phyloP scores from a whole-genome alignment of 2,888 invertebrate genomes.

The Protonemura montana region DNA sequence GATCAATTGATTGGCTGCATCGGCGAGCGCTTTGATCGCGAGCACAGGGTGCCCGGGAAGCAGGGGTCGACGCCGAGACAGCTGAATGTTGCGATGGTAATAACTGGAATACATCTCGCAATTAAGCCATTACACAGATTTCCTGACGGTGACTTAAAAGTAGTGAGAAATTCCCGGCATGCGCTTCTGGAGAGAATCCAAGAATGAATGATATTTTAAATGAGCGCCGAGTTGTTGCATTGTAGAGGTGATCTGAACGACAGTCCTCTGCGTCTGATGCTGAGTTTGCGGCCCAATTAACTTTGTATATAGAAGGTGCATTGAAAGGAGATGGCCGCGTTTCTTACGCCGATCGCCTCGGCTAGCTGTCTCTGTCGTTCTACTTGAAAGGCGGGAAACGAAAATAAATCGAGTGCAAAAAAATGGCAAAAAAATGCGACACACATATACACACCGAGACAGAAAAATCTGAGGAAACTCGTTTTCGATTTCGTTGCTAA shows the following conservation, averaged over 20 bases:
- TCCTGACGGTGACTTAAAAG: not conserved
- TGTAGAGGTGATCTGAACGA: conserved; percentile 22
- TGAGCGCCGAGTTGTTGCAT: not conserved
- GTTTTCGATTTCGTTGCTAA: conserved; percentile 62
- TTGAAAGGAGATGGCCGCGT: conserved; percentile 24
- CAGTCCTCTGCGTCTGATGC: not conserved
- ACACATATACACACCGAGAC: not conserved
- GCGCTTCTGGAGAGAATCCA: not conserved
- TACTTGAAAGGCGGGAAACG: conserved; percentile 37
- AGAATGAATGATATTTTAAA: not conserved
- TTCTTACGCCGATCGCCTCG: conserved; percentile 18
- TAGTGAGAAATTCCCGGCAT: not conserved
- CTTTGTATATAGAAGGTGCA: conserved; percentile 20
- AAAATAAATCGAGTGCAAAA: conserved; percentile 23
- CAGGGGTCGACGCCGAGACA: not conserved
- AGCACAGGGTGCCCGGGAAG: not conserved
- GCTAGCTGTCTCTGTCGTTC: conserved; percentile 32
- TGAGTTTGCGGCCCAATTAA: conserved; percentile 26
- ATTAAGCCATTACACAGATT: not conserved
- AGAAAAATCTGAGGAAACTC: conserved; percentile 54
- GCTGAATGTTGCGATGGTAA: no score
- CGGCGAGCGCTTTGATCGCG: not conserved
- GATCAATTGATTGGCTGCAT: not conserved
- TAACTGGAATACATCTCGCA: not conserved
- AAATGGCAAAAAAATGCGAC: conserved; percentile 9